Percentiles rank a stretch among this genome's conserved stretches.
Conservation (phyloP, 2,113 vertebrate species). For the Chlamydotis undulata region DNA sequence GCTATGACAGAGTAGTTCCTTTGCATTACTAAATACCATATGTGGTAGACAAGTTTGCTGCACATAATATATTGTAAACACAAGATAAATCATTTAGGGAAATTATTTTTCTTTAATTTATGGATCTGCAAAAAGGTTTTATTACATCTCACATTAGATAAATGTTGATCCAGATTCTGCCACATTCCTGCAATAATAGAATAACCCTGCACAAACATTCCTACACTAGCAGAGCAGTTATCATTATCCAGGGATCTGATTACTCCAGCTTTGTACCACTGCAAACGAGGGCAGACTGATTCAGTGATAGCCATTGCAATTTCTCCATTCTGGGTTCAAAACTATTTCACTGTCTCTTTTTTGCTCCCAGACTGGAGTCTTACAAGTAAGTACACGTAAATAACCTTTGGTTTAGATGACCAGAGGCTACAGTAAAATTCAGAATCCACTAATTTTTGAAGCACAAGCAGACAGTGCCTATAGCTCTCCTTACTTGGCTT, state of each 20-base stretch:
- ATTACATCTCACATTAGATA: neutral
- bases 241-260: slow-evolving; percentile 10
- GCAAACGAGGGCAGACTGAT: neutral
- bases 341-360: neutral
- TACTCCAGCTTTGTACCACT: neutral
- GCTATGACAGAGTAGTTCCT: neutral
- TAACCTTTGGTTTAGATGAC: neutral
- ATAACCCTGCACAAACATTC: neutral
- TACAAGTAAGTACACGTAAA: slow-evolving; percentile 25
- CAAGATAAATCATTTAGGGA: neutral
- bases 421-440: slow-evolving; percentile 13
- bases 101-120: neutral
- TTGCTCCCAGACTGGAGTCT: neutral
- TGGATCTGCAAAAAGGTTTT: neutral
- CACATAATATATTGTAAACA: neutral
- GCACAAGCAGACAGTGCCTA: neutral
- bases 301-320: neutral
- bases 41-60: neutral
- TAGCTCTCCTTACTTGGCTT: neutral
- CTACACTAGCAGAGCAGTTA: neutral
- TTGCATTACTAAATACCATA: neutral
- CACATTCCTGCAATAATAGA: neutral
- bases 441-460: neutral
- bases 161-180: neutral
- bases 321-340: slow-evolving; percentile 5